These are phyloP conservation scores for Eurois occulta DNA, from an alignment of 2,888 invertebrate genomes.

Conservation along the genomic window DNA sequence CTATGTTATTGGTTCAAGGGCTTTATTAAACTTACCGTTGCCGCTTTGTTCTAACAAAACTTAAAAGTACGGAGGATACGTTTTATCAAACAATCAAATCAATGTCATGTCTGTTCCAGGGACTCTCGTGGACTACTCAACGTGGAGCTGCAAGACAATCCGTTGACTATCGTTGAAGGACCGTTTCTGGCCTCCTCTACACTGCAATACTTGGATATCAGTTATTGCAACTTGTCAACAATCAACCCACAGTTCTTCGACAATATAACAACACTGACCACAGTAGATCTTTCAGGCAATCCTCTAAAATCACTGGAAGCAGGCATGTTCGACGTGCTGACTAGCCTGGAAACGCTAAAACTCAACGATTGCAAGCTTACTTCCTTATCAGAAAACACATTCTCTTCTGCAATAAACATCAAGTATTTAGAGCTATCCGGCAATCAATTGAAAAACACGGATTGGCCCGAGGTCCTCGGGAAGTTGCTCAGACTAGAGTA, in stretches of 20 bases:
- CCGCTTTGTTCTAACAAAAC: background rate
- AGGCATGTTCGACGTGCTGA: conserved; percentile 91
- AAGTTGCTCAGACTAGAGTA: conserved; percentile 91
- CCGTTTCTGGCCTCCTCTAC: conserved; percentile 92
- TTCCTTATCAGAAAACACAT: conserved; percentile 89
- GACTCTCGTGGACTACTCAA: conserved; percentile 93
- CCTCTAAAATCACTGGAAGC: conserved; percentile 90
- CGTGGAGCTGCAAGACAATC: conserved; percentile 93
- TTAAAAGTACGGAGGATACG: background rate
- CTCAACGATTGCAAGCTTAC: conserved; percentile 92
- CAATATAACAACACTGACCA: conserved; percentile 92
- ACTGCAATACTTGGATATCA: conserved; percentile 92
- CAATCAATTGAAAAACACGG: conserved; percentile 89
- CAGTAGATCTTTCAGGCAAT: conserved; percentile 93
- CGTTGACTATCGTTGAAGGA: conserved; percentile 91
- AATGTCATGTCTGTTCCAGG: conserved; percentile 82
- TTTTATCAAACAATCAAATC: conserved; percentile 7
- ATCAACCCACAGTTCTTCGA: conserved; percentile 92
- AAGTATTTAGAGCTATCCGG: conserved; percentile 92
- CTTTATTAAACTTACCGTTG: background rate
- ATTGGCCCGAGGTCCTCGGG: conserved; percentile 92
- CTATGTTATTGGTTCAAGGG: conserved; percentile 15
- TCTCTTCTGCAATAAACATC: conserved; percentile 90
- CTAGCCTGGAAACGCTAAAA: conserved; percentile 92
- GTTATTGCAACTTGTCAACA: conserved; percentile 90